Conservation (phyloP, 2,113 vertebrate genomes). For the Carollia perspicillata region DNA sequence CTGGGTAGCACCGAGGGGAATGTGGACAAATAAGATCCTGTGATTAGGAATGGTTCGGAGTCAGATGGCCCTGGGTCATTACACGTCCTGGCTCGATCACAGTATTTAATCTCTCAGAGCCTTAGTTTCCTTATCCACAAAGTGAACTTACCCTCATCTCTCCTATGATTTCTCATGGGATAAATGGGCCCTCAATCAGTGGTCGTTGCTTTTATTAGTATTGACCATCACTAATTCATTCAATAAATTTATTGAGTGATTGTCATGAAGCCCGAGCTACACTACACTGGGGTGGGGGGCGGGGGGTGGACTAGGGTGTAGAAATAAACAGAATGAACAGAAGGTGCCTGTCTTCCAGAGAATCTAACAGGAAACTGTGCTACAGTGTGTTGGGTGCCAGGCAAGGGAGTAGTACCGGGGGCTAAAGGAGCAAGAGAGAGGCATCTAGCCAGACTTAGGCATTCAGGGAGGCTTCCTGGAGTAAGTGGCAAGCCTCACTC, state of each 20-base stretch:
- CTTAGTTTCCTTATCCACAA: constrained; percentile 8
- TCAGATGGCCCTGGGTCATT: not conserved
- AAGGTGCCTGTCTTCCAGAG: not conserved
- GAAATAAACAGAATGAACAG: not conserved
- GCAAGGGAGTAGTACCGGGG: not conserved
- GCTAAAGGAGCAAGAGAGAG: not conserved
- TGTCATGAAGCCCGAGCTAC: not conserved
- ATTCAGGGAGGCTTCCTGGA: not conserved
- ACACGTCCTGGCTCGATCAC: not conserved
- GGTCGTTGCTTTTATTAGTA: not conserved
- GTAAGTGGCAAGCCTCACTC: not conserved
- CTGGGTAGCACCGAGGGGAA: not conserved
- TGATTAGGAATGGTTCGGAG: not conserved
- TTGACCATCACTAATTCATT: not conserved
- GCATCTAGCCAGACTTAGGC: not conserved
- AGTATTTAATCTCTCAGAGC: not conserved
- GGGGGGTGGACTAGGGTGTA: not conserved
- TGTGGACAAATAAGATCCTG: constrained; percentile 11
- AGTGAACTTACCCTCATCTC: not conserved
- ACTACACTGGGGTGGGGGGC: too few relatives aligned
- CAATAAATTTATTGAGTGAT: not conserved
- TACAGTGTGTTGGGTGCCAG: too few relatives aligned
- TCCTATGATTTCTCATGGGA: not conserved
- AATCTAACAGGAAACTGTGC: not conserved
- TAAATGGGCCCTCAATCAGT: not conserved